phyloP scores from a whole-genome alignment of 2,113 vertebrate species.

The Halichoeres trimaculatus region DNA sequence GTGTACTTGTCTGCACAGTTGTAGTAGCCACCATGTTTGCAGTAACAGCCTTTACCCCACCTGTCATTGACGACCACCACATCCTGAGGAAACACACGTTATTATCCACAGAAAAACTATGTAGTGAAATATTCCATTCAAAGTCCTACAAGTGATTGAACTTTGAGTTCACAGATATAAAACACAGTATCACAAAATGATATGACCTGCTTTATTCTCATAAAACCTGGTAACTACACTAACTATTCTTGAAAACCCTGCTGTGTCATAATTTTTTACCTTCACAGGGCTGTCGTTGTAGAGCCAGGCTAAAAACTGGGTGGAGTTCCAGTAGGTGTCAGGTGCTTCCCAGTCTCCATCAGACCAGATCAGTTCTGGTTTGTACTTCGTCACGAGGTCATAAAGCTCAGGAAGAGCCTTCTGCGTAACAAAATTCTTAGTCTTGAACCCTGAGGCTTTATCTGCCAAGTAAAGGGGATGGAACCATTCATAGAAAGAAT shows the following conservation, averaged over 20 bases:
- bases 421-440: conserved; percentile 83
- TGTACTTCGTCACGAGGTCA: conserved; percentile 79
- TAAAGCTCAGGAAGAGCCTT: conserved; percentile 90
- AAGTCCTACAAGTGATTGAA: neutral
- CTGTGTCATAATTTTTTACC: conserved; percentile 70
- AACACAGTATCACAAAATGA: too few relatives aligned
- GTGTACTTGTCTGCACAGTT: conserved; percentile 89
- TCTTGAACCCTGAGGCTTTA: conserved; percentile 85
- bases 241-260: neutral
- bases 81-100: conserved; percentile 77
- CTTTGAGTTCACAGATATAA: neutral
- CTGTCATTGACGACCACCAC: conserved; percentile 90
- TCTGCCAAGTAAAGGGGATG: conserved; percentile 88
- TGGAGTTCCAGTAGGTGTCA: conserved; percentile 96
- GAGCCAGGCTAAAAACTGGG: conserved; percentile 94
- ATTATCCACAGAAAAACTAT: neutral
- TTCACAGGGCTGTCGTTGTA: conserved; percentile 97
- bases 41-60: conserved; percentile 87
- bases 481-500: conserved; percentile 92
- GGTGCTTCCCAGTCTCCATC: conserved; percentile 97
- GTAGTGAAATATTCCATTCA: neutral
- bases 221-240: neutral
- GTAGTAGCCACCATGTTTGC: conserved; percentile 90
- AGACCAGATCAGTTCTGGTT: conserved; percentile 96
- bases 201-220: too few relatives aligned